Conservation (phyloP, 2,888 invertebrate genomes). For the Parelbella ahira region DNA sequence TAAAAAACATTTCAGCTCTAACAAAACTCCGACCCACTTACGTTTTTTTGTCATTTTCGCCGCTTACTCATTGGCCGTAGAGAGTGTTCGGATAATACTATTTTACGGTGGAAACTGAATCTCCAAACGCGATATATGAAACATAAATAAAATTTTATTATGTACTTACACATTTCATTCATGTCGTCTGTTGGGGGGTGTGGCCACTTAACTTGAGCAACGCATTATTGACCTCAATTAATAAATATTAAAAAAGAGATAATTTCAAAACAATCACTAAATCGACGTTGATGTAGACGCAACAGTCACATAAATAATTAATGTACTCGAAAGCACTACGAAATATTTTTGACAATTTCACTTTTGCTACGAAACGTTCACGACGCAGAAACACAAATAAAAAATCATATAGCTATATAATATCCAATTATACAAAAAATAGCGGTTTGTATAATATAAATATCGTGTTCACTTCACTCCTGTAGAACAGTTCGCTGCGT, state of each 20-base stretch:
- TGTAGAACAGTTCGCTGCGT: constrained; percentile 50
- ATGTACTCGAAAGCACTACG: too few species aligned
- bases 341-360: too few species aligned
- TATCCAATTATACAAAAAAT: constrained; percentile 31
- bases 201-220: not conserved
- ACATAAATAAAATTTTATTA: constrained; percentile 11
- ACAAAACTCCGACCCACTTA: constrained; percentile 30
- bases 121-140: not conserved
- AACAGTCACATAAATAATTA: too few species aligned
- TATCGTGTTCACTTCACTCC: too few species aligned
- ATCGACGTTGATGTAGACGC: too few species aligned
- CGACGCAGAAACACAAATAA: too few species aligned
- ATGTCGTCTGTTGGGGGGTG: constrained; percentile 30
- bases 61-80: constrained; percentile 32
- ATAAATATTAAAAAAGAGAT: too few species aligned
- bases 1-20: constrained; percentile 29
- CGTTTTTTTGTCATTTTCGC: constrained; percentile 31
- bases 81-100: constrained; percentile 8
- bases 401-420: too few species aligned
- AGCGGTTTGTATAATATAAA: too few species aligned
- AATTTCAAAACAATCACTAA: too few species aligned
- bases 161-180: constrained; percentile 72
- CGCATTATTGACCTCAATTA: not conserved
- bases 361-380: too few species aligned
- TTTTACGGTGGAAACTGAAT: constrained; percentile 3